Evolutionary conservation across 2,888 invertebrate genomes (phyloP).

Genomic region (Philereme vetulata): DNA sequence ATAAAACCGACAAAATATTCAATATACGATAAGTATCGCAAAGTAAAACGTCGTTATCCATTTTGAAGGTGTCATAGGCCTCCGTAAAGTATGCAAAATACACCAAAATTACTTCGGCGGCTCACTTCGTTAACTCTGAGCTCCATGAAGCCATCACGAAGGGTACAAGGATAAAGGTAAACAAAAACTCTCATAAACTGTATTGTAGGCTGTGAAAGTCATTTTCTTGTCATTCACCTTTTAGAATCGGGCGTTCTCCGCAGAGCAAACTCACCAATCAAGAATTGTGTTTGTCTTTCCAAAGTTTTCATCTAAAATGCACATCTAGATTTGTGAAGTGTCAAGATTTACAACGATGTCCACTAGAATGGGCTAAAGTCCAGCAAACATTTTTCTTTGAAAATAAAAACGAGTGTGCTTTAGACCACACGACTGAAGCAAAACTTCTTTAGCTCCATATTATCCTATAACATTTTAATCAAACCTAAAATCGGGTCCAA

Average conservation of each 20-base stretch:
- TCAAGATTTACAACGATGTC: background rate
- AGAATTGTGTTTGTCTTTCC: background rate
- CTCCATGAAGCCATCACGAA: slow-evolving; percentile 39
- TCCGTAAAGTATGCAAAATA: slow-evolving; percentile 39
- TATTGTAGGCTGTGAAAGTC: slow-evolving; percentile 30
- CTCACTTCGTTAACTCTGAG: slow-evolving; percentile 38
- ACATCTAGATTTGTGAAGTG: slow-evolving; percentile 1
- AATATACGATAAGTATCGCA: slow-evolving; percentile 37
- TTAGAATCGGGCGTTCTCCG: slow-evolving; percentile 24
- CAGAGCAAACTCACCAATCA: background rate
- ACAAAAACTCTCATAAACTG: slow-evolving; percentile 39
- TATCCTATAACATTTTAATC: no score
- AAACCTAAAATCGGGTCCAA: no score
- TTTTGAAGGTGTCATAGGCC: slow-evolving; percentile 32
- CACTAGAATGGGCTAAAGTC: background rate
- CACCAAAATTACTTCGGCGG: slow-evolving; percentile 37
- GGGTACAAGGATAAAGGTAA: slow-evolving; percentile 35
- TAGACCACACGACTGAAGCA: no score
- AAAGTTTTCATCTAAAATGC: slow-evolving; percentile 2
- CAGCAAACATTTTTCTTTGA: no score
- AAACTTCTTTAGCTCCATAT: no score
- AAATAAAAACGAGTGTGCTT: no score
- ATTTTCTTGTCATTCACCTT: slow-evolving; percentile 36
- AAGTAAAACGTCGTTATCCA: slow-evolving; percentile 37
- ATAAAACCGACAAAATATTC: slow-evolving; percentile 28